Evolutionary conservation across 2,113 vertebrate genomes (phyloP).

Genomic region (Ciconia maguari): DNA sequence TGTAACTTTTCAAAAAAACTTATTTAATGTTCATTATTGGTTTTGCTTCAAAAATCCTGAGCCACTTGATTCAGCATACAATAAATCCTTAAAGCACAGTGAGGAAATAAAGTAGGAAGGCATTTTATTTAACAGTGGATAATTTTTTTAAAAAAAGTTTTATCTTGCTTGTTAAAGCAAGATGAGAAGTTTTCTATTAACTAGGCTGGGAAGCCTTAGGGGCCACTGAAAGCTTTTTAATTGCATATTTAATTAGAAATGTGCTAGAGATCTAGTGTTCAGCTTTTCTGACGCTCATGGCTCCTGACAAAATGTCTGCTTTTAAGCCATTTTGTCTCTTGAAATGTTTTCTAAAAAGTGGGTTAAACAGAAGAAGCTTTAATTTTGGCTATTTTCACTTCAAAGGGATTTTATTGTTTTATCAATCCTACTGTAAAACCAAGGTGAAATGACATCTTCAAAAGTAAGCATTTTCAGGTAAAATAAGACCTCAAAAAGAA

Average conservation of each 20-base stretch:
- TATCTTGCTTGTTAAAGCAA: conserved; percentile 63
- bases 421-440: conserved; percentile 26
- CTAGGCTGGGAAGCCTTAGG: conserved; percentile 58
- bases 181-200: conserved; percentile 67
- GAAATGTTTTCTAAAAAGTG: conserved; percentile 59
- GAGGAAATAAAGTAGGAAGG: background rate
- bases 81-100: background rate
- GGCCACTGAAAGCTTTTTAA: conserved; percentile 71
- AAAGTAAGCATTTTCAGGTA: conserved; percentile 52
- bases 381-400: conserved; percentile 69
- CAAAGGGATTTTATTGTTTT: conserved; percentile 58
- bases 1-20: background rate
- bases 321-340: conserved; percentile 57
- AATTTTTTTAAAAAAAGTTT: conserved; percentile 10
- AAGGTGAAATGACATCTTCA: conserved; percentile 51
- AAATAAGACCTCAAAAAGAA: conserved; percentile 21
- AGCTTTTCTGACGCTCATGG: conserved; percentile 61
- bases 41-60: background rate
- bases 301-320: conserved; percentile 62
- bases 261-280: conserved; percentile 41
- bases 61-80: background rate
- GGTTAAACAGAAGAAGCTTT: conserved; percentile 56
- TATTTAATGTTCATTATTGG: background rate
- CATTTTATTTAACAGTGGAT: conserved; percentile 1
- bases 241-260: conserved; percentile 79